Conservation (phyloP, 1,140 invertebrate species). For the Wiebesia pumilae region DNA sequence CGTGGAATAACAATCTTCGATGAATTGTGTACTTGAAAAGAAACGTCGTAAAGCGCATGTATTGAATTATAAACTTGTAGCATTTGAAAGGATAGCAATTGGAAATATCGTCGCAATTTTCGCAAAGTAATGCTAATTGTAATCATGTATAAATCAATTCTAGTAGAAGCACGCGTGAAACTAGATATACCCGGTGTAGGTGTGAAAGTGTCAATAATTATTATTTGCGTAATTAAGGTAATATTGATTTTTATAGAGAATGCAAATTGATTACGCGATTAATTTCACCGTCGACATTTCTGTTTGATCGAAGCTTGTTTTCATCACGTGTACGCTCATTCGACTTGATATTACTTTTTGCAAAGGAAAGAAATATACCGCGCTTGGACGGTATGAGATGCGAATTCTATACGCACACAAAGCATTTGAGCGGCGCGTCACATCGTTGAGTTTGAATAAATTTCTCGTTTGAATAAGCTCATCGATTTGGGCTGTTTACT, state of each 20-base stretch:
- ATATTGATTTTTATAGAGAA: neutral
- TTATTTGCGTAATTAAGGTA: no score
- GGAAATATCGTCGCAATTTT: no score
- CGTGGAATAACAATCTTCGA: no score
- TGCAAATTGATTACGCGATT: neutral
- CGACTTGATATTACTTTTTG: neutral
- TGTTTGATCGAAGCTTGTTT: neutral
- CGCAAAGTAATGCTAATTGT: no score
- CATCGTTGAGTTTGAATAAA: constrained; percentile 42
- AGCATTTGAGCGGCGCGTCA: constrained; percentile 19
- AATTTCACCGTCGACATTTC: neutral
- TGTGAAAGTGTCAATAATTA: no score
- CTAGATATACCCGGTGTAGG: no score
- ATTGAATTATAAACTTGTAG: no score
- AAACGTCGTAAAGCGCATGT: no score
- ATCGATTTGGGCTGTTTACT: constrained; percentile 44
- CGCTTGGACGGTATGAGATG: neutral
- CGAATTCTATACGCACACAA: neutral
- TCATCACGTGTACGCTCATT: neutral
- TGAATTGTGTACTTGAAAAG: no score
- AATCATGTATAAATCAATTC: no score
- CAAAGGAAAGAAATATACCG: neutral
- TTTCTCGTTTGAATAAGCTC: constrained; percentile 46
- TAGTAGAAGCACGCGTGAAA: no score
- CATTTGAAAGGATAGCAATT: no score